Evolutionary conservation across 2,113 vertebrate species (phyloP), one percentile per base, ranked within the genome.

Genomic region (Charadrius vociferus): DNA sequence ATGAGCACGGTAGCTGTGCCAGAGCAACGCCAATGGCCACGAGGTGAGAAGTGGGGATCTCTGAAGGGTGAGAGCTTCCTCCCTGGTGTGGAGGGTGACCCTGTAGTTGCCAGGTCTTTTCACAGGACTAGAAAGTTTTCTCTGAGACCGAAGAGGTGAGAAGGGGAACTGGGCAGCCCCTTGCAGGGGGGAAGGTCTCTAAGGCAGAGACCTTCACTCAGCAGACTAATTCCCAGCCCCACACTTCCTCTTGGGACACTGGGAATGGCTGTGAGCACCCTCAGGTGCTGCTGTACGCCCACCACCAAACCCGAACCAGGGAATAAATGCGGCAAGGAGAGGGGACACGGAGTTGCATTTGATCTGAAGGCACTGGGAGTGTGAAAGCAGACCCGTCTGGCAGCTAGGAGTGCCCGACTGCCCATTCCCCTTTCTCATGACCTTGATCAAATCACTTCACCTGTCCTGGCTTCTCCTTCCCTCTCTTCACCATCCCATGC

Each of bases 231-330:
- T 85, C 49, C 26, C 67, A 73, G 36, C 43, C 66, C 39, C 41
- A 45, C 45, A n/a, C 27, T 34, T 45, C 16, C 17, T 70, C 29
- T 34, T 63, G 30, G 26, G 63, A 47, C 9, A 2, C 0, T 1
- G 32, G 30, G 19, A 73, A 30, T 2, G 12, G 41, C 43, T 3
- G 0, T 13, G 59, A 84, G 26, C 49, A 49, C 41, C 36, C 29
- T 81, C 10, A 0, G 29, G 21, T 58, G 47, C 52, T 88, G 27
- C 70, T 1, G 1, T 52, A 3, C 0, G 0, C 34, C 47, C 34
- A 14, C 36, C 56, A 61, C 43, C 34, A n/a, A 10, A 55, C 75
- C 34, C 73, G 47, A 80, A 14, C 45, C 18, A 30, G 26, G n/a
- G 36, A 89, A 14, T 75, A 72, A 68, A n/a, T 29, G 66, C 14